Conservation (phyloP, 2,797 vertebrate genomes). For the Trichosurus vulpecula region DNA sequence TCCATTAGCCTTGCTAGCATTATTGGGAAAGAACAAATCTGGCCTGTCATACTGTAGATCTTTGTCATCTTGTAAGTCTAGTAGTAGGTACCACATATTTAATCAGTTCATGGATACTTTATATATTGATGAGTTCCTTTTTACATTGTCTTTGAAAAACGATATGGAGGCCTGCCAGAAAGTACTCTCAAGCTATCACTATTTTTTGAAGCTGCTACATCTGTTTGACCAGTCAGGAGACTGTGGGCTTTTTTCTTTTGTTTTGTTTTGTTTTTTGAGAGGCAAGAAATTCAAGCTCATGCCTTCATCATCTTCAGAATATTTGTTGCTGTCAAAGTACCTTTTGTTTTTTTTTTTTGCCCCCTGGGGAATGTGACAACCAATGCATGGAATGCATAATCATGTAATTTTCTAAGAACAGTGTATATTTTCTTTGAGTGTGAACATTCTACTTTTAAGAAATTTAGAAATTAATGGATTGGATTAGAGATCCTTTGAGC, state of each 20-base stretch:
- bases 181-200: background rate
- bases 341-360: background rate
- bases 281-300: constrained; percentile 18
- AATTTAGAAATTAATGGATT: background rate
- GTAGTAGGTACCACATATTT: background rate
- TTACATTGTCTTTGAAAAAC: background rate
- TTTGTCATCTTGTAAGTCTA: background rate
- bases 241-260: too few relatives aligned
- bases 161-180: constrained; percentile 25
- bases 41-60: background rate
- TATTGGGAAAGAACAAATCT: background rate
- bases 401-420: constrained; percentile 31
- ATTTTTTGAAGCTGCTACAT: constrained; percentile 28
- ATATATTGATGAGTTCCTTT: constrained; percentile 1
- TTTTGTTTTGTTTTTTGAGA: constrained; percentile 31
- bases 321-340: constrained; percentile 25
- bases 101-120: background rate
- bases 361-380: constrained; percentile 11
- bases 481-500: background rate
- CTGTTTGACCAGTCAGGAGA: constrained; percentile 42
- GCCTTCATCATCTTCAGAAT: constrained; percentile 39
- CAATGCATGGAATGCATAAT: constrained; percentile 5
- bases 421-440: background rate
- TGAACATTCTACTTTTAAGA: background rate
- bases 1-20: background rate